Percentiles rank a stretch among this genome's conserved stretches.
phyloP scores from a whole-genome alignment of 2,888 invertebrate genomes.

The Gymnosoma rotundatum region DNA sequence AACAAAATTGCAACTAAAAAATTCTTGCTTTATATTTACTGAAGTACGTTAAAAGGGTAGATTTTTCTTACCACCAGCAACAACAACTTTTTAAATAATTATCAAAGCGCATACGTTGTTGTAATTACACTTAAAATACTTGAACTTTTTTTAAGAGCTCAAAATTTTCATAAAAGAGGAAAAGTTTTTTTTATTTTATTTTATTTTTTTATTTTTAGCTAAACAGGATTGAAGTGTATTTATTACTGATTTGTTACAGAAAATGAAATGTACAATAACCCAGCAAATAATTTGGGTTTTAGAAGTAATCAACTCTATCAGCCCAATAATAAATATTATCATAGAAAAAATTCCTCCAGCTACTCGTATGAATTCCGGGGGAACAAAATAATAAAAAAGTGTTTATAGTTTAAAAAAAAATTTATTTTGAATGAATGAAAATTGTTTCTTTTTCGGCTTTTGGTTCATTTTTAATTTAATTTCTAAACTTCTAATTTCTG shows the following conservation, averaged over 20 bases:
- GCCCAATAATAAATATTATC: too few relatives aligned
- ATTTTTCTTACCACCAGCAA: background rate
- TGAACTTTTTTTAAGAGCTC: slow-evolving; percentile 25
- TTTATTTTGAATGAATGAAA: too few relatives aligned
- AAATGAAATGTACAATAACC: slow-evolving; percentile 1
- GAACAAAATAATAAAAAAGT: too few relatives aligned
- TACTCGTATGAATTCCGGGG: too few relatives aligned
- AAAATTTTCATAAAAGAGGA: slow-evolving; percentile 23
- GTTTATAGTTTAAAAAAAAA: too few relatives aligned
- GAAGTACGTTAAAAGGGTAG: background rate
- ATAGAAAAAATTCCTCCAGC: too few relatives aligned
- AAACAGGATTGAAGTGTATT: slow-evolving; percentile 8
- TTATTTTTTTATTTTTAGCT: background rate
- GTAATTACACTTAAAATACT: slow-evolving; percentile 43
- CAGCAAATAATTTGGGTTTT: background rate
- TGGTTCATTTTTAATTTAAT: too few relatives aligned
- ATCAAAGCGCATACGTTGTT: slow-evolving; percentile 28
- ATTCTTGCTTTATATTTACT: background rate
- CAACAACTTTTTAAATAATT: slow-evolving; percentile 22
- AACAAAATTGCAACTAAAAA: slow-evolving; percentile 14
- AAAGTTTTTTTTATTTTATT: slow-evolving; percentile 14
- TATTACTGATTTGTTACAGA: background rate
- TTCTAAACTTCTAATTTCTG: too few relatives aligned
- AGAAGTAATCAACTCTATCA: too few relatives aligned
- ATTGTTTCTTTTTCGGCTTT: too few relatives aligned